These are phyloP conservation scores for Calliphora vomitoria DNA, from an alignment of 2,888 invertebrate genomes.

Conservation along the genomic window DNA sequence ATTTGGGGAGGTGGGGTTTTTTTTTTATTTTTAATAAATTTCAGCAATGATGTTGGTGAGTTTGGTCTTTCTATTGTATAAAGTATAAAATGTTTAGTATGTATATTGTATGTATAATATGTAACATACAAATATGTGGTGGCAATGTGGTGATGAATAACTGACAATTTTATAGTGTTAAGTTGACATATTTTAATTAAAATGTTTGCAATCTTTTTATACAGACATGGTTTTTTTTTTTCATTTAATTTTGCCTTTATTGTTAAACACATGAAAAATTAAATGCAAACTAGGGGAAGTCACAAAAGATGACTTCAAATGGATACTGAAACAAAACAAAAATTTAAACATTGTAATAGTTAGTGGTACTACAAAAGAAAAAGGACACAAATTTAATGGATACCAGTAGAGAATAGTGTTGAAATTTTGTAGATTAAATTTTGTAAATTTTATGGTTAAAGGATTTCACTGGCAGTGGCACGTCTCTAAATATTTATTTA, in stretches of 20 bases:
- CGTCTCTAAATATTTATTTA: constrained; percentile 35
- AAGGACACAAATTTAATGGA: constrained; percentile 3
- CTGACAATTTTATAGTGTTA: constrained; percentile 68
- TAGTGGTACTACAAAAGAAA: not conserved
- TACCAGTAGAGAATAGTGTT: constrained; percentile 14
- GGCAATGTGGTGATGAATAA: constrained; percentile 57
- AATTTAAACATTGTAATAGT: not conserved
- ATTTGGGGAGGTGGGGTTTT: not conserved
- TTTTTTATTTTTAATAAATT: too few relatives aligned
- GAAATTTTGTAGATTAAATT: not conserved
- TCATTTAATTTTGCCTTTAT: constrained; percentile 21
- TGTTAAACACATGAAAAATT: constrained; percentile 36
- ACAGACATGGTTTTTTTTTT: constrained; percentile 17
- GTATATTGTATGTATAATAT: not conserved
- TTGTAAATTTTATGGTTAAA: not conserved
- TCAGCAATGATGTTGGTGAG: too few relatives aligned
- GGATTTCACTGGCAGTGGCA: constrained; percentile 1
- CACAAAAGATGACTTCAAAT: constrained; percentile 4
- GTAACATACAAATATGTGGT: not conserved
- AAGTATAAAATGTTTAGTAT: too few relatives aligned
- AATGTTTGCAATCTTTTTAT: constrained; percentile 33
- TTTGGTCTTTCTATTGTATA: not conserved
- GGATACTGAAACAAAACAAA: constrained; percentile 1
- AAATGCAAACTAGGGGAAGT: constrained; percentile 21
- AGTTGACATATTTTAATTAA: constrained; percentile 71